A percentile compares a stretch with the other conserved stretches of the same genome.
phyloP scores from a whole-genome alignment of 1,140 invertebrate species.

The Drosophila virilis region DNA sequence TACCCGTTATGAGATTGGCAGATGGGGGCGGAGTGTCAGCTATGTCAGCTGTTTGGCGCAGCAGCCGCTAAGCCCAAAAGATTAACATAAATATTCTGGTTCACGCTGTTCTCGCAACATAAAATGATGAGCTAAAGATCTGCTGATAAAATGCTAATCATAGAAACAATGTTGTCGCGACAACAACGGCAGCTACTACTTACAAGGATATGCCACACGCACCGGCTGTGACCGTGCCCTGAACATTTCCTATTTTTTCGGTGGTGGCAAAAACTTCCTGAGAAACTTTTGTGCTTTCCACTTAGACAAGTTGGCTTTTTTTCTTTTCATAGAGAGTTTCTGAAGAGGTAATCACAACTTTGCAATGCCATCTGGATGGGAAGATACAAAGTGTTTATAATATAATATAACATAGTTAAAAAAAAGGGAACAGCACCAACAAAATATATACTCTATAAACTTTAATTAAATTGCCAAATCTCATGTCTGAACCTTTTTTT shows the following conservation, averaged over 20 bases:
- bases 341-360: conserved; percentile 27
- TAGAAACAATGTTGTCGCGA: conserved; percentile 63
- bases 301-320: conserved; percentile 52
- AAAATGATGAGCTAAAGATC: conserved; percentile 66
- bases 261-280: conserved; percentile 53
- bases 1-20: conserved; percentile 41
- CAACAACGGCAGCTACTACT: conserved; percentile 26
- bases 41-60: conserved; percentile 62
- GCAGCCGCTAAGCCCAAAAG: conserved; percentile 51
- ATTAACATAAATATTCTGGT: conserved; percentile 72
- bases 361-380: background rate
- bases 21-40: conserved; percentile 13
- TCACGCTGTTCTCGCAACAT: conserved; percentile 58
- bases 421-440: background rate
- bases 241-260: conserved; percentile 25
- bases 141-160: conserved; percentile 79
- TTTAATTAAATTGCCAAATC: too few species aligned
- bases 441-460: too few species aligned
- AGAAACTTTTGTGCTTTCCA: conserved; percentile 64
- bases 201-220: conserved; percentile 35
- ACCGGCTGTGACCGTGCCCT: conserved; percentile 26
- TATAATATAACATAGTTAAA: background rate
- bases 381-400: background rate
- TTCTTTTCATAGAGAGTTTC: conserved; percentile 4
- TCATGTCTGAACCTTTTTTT: too few species aligned